Percentiles rank a stretch among this genome's conserved stretches.
phyloP scores from a whole-genome alignment of 2,113 vertebrate genomes.

The Thalassarche chlororhynchos region DNA sequence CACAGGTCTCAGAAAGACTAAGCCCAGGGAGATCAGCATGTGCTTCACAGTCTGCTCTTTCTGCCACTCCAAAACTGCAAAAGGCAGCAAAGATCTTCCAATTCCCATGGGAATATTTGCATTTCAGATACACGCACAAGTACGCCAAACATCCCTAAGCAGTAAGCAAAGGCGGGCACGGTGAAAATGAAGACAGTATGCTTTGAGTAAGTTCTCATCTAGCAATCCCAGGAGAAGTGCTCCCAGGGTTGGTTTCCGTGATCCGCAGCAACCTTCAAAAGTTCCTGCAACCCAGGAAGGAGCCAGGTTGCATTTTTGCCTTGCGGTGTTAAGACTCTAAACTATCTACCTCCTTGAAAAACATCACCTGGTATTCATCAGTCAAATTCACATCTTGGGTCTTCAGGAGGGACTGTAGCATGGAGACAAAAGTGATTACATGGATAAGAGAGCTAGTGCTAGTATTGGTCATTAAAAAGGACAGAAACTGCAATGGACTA shows the following conservation, averaged over 20 bases:
- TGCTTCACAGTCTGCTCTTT: neutral
- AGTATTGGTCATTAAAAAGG: neutral
- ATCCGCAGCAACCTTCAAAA: neutral
- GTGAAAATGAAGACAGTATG: fast-evolving
- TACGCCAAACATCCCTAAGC: neutral
- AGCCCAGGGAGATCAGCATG: neutral
- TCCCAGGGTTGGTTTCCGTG: neutral
- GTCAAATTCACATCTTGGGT: neutral
- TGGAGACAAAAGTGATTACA: neutral
- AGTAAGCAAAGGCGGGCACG: neutral
- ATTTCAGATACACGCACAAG: neutral
- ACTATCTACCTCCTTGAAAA: neutral
- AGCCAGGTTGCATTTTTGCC: neutral
- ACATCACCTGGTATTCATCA: neutral
- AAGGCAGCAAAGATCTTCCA: neutral
- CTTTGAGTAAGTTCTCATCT: neutral
- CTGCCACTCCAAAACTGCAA: neutral
- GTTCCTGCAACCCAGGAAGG: neutral
- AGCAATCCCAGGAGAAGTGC: neutral
- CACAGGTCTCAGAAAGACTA: neutral
- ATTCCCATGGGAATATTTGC: fast-evolving
- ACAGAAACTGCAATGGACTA: neutral
- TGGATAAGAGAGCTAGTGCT: neutral
- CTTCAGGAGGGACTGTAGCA: neutral
- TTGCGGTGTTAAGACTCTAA: neutral